phyloP scores from a whole-genome alignment of 2,888 invertebrate species.

The Monochamus alternatus region DNA sequence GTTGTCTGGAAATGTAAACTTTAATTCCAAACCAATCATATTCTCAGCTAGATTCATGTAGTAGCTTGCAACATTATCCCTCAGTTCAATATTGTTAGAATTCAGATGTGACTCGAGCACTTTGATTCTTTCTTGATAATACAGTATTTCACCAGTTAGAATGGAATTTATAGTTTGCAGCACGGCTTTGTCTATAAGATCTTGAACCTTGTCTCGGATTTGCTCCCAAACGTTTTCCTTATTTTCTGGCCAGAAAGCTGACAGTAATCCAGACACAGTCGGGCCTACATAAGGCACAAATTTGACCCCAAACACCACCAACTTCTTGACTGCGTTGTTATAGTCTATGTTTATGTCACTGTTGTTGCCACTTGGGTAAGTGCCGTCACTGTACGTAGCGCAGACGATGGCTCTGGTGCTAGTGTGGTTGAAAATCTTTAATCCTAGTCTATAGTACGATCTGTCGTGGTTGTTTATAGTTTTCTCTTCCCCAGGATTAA shows the following conservation, averaged over 20 bases:
- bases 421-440: constrained; percentile 32
- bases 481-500: constrained; percentile 35
- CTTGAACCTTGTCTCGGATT: constrained; percentile 4
- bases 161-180: constrained; percentile 13
- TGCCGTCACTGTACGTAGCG: neutral
- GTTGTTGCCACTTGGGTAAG: neutral
- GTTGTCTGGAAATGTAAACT: constrained; percentile 15
- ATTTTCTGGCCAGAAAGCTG: constrained; percentile 26
- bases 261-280: constrained; percentile 2
- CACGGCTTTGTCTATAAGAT: constrained; percentile 12
- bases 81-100: neutral
- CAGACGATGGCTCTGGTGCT: constrained; percentile 31
- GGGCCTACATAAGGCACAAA: constrained; percentile 10
- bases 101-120: constrained; percentile 13
- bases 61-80: neutral
- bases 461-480: constrained; percentile 18
- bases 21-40: constrained; percentile 28
- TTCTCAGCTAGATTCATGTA: constrained; percentile 35
- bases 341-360: neutral
- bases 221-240: constrained; percentile 22
- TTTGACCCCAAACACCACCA: constrained; percentile 6
- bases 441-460: constrained; percentile 29
- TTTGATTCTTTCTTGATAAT: neutral
- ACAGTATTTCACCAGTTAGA: constrained; percentile 6
- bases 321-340: neutral